Base-by-base conservation (phyloP, 2,113 vertebrate species). In the Percopsis transmontana region DNA sequence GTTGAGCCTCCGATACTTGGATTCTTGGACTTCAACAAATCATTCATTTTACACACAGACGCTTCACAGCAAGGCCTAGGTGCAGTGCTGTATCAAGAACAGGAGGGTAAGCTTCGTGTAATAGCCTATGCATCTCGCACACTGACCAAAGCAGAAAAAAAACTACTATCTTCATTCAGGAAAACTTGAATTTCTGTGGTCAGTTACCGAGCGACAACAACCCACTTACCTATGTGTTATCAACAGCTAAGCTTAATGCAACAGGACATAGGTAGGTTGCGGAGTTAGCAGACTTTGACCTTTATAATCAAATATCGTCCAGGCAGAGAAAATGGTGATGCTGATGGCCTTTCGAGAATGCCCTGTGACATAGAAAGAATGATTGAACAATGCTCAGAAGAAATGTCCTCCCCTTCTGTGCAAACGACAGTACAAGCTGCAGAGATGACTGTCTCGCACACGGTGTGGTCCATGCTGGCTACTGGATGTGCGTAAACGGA, bases 151-250 rank as follows among this genome's bases (percentile, higher is more conserved):
- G 45, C 45, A 6, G 45, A 48, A 5, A 15, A 48, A 2, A 48
- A 48, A 6, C n/a, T 48, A 18, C 9, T 18, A 54, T 21, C 51
- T 19, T 53, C 18, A 19, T 10, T 23, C 27, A 3, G 27, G 27
- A 27, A 27, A 27, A 27, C 27, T 5, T 27, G 27, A 3, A 27
- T 27, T 27, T 27, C 27, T 27, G 27, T 27, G 5, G 2, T 27
- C 5, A 27, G 27, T 27, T n/a, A n/a, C n/a, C 18, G 50, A 44
- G 41, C 15, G 3, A 53, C 20, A 53, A 20, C 6, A 53, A 53
- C 11, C 53, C 53, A 20, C 52, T 54, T 2, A 54, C 52, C 52
- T 23, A 54, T 55, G 53, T 55, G 23, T 27, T 55, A 14, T 55
- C 53, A 10, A 55, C 23, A 8, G 53, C 53, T 19, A 55, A 55